Conservation (phyloP, 2,113 vertebrate species). For the Stercorarius parasiticus region DNA sequence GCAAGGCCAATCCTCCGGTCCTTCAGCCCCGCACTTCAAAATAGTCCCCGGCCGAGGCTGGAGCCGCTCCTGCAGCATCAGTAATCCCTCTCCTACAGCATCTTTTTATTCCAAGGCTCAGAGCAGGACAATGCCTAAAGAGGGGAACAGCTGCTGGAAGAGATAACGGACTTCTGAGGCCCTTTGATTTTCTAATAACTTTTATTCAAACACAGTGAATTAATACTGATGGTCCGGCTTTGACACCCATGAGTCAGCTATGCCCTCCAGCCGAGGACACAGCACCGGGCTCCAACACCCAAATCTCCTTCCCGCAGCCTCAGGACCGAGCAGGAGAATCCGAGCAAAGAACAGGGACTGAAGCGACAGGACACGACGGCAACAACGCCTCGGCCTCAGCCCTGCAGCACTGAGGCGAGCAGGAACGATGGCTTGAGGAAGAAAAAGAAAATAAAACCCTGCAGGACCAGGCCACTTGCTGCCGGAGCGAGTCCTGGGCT, state of each 20-base stretch:
- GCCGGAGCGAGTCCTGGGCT: not conserved
- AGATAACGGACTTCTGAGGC: constrained; percentile 36
- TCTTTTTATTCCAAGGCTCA: not conserved
- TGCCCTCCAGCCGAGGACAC: not conserved
- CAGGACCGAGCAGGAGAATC: accelerated
- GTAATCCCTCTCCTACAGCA: not conserved
- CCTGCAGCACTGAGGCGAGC: not conserved
- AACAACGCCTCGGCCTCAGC: not conserved
- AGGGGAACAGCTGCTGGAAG: not conserved
- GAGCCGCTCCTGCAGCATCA: accelerated
- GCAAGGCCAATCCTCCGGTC: not conserved
- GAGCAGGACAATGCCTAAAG: not conserved
- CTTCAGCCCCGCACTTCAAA: not conserved
- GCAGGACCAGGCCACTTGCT: too few species aligned
- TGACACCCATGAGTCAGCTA: not conserved
- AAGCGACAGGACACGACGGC: not conserved
- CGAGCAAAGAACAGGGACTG: not conserved
- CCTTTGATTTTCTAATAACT: constrained; percentile 43
- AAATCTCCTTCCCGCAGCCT: not conserved
- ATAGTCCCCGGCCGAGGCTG: not conserved
- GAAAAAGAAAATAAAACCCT: not conserved
- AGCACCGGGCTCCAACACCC: not conserved
- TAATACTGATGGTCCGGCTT: not conserved
- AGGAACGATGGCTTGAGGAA: not conserved
- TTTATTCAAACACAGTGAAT: not conserved